Conservation (phyloP, 2,797 vertebrate species). For the Enteromius paludinosus region DNA sequence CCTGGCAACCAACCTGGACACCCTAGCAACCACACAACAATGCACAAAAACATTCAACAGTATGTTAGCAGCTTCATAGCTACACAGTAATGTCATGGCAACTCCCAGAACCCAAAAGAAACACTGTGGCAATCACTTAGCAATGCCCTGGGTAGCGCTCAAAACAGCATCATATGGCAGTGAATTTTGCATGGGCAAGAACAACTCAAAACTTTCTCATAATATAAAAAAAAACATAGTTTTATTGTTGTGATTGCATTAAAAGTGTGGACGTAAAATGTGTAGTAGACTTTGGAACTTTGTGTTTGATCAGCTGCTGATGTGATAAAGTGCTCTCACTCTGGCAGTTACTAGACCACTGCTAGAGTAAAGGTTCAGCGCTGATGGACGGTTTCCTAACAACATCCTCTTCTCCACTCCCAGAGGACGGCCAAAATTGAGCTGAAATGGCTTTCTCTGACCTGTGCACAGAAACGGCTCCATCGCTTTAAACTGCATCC, state of each 20-base stretch:
- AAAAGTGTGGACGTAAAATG: neutral
- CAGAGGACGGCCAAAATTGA: slow-evolving; percentile 23
- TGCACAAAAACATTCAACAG: neutral
- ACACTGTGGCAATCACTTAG: neutral
- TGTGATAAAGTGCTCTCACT: slow-evolving; percentile 19
- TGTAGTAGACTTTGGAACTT: neutral
- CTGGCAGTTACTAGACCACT: slow-evolving; percentile 26
- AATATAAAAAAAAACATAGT: neutral
- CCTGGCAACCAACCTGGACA: neutral
- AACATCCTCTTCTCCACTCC: slow-evolving; percentile 6
- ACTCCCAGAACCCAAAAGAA: neutral
- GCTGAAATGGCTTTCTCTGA: slow-evolving; percentile 48
- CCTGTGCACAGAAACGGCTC: slow-evolving; percentile 47
- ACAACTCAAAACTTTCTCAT: neutral
- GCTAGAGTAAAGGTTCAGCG: slow-evolving; percentile 30
- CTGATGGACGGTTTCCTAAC: slow-evolving; percentile 40
- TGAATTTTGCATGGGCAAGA: neutral
- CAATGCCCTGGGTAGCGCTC: neutral
- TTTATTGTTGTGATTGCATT: neutral
- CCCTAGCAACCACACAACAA: neutral
- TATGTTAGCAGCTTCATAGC: neutral
- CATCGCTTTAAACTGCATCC: slow-evolving; percentile 47
- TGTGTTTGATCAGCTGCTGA: slow-evolving; percentile 27
- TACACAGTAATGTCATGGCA: neutral
- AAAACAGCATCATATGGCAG: neutral